Percentiles rank a stretch among this genome's conserved stretches.
Evolutionary conservation across 1,140 invertebrate species (phyloP).

Genomic region (Probaryconus sp.): DNA sequence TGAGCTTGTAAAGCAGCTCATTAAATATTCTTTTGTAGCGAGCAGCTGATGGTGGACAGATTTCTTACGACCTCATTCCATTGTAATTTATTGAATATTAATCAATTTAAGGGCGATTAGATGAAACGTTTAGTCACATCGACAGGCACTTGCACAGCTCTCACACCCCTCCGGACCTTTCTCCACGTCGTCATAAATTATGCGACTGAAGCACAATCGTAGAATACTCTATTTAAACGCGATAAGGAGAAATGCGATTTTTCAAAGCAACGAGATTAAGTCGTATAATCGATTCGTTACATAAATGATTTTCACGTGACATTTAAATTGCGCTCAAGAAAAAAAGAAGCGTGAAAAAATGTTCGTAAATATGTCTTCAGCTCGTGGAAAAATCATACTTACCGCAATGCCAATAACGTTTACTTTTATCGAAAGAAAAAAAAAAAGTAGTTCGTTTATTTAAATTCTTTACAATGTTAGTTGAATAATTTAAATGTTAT

Average conservation of each 20-base stretch:
- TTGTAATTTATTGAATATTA: conserved; percentile 55
- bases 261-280: conserved; percentile 34
- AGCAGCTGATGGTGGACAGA: conserved; percentile 8
- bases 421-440: too few species aligned
- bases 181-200: conserved; percentile 45
- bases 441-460: too few species aligned
- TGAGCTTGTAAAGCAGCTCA: neutral
- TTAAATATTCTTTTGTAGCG: neutral
- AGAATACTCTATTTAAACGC: conserved; percentile 47
- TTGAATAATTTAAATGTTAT: too few species aligned
- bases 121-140: conserved; percentile 42
- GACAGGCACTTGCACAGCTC: conserved; percentile 13
- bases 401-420: too few species aligned
- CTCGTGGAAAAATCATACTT: too few species aligned
- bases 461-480: too few species aligned
- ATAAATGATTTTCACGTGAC: conserved; percentile 38
- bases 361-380: too few species aligned
- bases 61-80: conserved; percentile 11
- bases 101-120: conserved; percentile 45
- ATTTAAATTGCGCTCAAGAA: conserved; percentile 33
- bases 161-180: conserved; percentile 38
- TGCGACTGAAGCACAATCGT: conserved; percentile 44
- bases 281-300: conserved; percentile 45
- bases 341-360: too few species aligned
- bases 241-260: conserved; percentile 52